These are phyloP conservation scores for Cistogaster globosa DNA, from an alignment of 2,888 invertebrate species.

Conservation along the genomic window DNA sequence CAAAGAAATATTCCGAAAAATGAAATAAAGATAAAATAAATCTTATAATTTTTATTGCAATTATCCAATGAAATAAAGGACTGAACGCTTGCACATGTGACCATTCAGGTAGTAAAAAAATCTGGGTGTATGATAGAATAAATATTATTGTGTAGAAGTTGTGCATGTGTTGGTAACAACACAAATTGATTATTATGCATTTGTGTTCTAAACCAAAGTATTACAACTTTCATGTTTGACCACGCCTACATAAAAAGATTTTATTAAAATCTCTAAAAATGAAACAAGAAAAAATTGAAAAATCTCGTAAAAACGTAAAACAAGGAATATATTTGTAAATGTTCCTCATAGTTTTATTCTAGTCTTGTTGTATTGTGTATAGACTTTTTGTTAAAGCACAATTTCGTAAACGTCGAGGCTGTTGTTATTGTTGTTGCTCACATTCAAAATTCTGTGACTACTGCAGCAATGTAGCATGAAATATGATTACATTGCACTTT, in stretches of 20 bases:
- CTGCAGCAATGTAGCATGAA: constrained; percentile 72
- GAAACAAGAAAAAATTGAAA: constrained; percentile 22
- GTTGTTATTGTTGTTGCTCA: constrained; percentile 45
- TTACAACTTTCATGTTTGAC: constrained; percentile 69
- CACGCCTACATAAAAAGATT: constrained; percentile 68
- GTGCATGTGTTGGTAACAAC: constrained; percentile 12
- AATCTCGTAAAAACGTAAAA: constrained; percentile 43
- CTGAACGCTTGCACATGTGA: constrained; percentile 3
- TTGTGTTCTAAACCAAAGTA: constrained; percentile 60
- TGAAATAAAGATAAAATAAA: constrained; percentile 47
- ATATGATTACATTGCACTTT: constrained; percentile 72
- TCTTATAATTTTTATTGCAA: constrained; percentile 67
- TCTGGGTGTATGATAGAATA: neutral
- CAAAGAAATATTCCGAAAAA: constrained; percentile 30
- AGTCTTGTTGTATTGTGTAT: constrained; percentile 39
- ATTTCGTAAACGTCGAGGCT: constrained; percentile 45
- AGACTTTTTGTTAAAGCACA: constrained; percentile 30
- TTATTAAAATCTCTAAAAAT: constrained; percentile 58
- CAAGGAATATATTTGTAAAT: constrained; percentile 60
- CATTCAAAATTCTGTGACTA: constrained; percentile 64
- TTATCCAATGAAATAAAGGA: constrained; percentile 45
- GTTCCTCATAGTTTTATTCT: constrained; percentile 44
- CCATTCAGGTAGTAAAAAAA: neutral
- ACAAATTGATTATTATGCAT: constrained; percentile 58
- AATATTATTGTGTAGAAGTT: constrained; percentile 10